phyloP scores from a whole-genome alignment of 2,888 invertebrate species.

The Watsonalla binaria region DNA sequence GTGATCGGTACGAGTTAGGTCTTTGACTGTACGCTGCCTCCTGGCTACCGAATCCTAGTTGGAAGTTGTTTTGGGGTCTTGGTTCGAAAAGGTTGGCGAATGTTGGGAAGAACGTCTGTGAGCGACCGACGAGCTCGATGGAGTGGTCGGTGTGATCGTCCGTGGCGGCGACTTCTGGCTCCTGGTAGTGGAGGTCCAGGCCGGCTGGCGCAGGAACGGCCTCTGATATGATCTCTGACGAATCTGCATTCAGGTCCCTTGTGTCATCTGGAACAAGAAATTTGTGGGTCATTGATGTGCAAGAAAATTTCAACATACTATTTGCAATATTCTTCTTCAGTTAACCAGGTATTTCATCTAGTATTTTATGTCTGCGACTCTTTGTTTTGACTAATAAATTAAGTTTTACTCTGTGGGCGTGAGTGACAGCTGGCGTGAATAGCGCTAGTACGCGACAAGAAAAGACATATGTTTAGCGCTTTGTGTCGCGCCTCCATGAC shows the following conservation, averaged over 20 bases:
- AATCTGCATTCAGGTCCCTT: slow-evolving; percentile 62
- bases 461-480: slow-evolving; percentile 14
- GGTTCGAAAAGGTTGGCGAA: slow-evolving; percentile 84
- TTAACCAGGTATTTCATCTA: too few species aligned
- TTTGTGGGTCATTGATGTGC: not conserved
- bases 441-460: slow-evolving; percentile 11
- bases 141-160: slow-evolving; percentile 66
- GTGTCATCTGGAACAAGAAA: slow-evolving; percentile 59
- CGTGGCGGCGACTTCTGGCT: slow-evolving; percentile 41
- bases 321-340: too few species aligned
- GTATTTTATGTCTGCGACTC: slow-evolving; percentile 6
- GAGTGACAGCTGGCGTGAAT: slow-evolving; percentile 16
- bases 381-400: slow-evolving; percentile 19
- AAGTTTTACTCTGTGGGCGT: slow-evolving; percentile 29
- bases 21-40: slow-evolving; percentile 81
- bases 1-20: slow-evolving; percentile 70
- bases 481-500: slow-evolving; percentile 25
- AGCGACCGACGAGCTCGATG: slow-evolving; percentile 74
- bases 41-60: slow-evolving; percentile 79
- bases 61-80: slow-evolving; percentile 71
- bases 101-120: slow-evolving; percentile 88
- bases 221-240: slow-evolving; percentile 69
- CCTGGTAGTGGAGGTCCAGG: slow-evolving; percentile 27
- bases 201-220: slow-evolving; percentile 60
- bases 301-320: too few species aligned